Evolutionary conservation across 2,888 invertebrate genomes (phyloP).

Genomic region (Brachyptera putata): DNA sequence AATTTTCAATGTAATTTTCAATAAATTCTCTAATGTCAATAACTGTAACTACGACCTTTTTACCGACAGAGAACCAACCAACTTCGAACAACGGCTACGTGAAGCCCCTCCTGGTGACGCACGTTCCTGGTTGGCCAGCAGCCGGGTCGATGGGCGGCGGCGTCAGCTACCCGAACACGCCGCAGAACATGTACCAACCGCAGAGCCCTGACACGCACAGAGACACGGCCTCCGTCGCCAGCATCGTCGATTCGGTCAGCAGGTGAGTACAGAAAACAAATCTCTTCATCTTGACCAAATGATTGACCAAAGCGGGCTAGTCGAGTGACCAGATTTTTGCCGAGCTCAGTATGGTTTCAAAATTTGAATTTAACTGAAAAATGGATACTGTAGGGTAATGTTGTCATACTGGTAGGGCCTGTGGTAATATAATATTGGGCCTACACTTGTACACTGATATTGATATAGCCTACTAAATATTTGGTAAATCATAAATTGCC

Average conservation of each 20-base stretch:
- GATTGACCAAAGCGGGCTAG: background rate
- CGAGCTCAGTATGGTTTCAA: background rate
- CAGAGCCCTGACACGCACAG: constrained; percentile 64
- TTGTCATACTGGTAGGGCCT: too few species aligned
- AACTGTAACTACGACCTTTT: too few species aligned
- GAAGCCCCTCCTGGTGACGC: constrained; percentile 76
- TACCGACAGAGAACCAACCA: constrained; percentile 36
- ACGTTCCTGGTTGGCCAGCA: constrained; percentile 66
- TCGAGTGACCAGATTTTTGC: background rate
- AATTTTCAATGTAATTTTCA: too few species aligned
- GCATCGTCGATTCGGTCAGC: constrained; percentile 42
- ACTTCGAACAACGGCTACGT: constrained; percentile 78
- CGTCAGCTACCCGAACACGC: constrained; percentile 58
- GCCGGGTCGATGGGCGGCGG: constrained; percentile 40
- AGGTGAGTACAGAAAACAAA: constrained; percentile 34
- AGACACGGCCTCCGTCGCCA: constrained; percentile 70
- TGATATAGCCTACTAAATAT: too few species aligned
- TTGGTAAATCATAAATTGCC: too few species aligned
- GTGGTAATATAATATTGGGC: too few species aligned
- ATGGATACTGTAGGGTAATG: too few species aligned
- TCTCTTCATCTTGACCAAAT: too few species aligned
- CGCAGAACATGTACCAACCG: constrained; percentile 58
- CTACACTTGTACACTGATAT: too few species aligned
- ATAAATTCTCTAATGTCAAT: too few species aligned
- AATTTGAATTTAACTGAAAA: too few species aligned